Base-by-base conservation (phyloP, 2,888 invertebrate species). In the Ennomos erosarius region DNA sequence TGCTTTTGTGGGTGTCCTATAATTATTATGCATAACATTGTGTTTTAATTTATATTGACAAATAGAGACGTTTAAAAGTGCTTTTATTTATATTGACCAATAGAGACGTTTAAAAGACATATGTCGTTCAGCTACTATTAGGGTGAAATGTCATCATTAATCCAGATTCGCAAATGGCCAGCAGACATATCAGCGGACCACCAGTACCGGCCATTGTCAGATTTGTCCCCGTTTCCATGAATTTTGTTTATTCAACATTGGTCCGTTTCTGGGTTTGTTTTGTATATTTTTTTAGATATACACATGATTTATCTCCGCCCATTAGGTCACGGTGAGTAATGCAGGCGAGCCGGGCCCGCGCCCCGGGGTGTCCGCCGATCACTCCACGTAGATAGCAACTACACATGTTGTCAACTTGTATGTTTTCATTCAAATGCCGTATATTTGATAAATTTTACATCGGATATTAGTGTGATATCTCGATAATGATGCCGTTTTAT, bases 321-420 rank as follows among this genome's bases (percentile, higher is more conserved):
- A 91, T 91, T 90, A 90, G 89, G 88, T 91, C 87, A 90, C 81
- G 76, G 87, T 87, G 88, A 89, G 89, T 87, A 89, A 88, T 86
- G 88, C 86, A 71, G 78, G 78, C 81, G 76, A 77, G 79, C 66
- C 77, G 82, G 68, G 70, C 72, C 77, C 76, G 80, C 90, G 76
- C 90, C 71, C 76, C 89, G 81, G 91, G 91, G 87, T 76, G 87
- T 73, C 90, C 83, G 91, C 90, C 83, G 91, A 91, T 91, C 83
- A 84, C 76, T 80, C 75, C 81, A 81, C 84, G 73, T 81, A 86
- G 91, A 91, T 91, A 91, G 80, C 86, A 74, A 79, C 81, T 87
- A 91, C 91, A 91, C 87, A 82, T 91, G 91, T 91, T 91, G 89
- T 90, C 91, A 89, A 89, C 88, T 91, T 90, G 91, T 91, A 90